These are phyloP conservation scores for Chrysotoxum bicinctum DNA, from an alignment of 2,888 invertebrate genomes.

Conservation along the genomic window DNA sequence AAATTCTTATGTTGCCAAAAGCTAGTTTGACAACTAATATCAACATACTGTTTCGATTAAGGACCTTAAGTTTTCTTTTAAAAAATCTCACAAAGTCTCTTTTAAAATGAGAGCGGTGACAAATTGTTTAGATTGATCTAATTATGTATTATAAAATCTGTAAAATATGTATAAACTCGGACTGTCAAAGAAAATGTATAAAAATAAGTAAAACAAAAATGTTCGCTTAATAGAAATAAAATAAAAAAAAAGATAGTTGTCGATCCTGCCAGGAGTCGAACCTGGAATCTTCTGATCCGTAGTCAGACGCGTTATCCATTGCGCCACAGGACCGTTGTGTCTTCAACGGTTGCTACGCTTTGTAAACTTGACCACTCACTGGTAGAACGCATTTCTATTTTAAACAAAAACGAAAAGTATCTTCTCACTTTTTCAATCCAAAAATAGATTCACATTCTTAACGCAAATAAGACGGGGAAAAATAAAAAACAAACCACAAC, in stretches of 20 bases:
- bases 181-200: neutral
- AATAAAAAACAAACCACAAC: neutral
- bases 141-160: too few species aligned
- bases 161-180: too few species aligned
- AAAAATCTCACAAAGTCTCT: too few species aligned
- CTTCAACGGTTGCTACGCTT: neutral
- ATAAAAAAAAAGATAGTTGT: neutral
- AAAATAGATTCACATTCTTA: neutral
- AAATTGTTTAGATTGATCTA: too few species aligned
- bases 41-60: too few species aligned
- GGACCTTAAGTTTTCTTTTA: too few species aligned
- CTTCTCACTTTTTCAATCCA: slow-evolving; percentile 20
- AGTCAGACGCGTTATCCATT: slow-evolving; percentile 83
- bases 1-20: too few species aligned
- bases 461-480: neutral
- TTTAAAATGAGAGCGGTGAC: too few species aligned
- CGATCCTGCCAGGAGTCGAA: slow-evolving; percentile 83
- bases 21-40: too few species aligned
- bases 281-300: slow-evolving; percentile 83
- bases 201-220: neutral
- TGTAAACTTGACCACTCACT: slow-evolving; percentile 32
- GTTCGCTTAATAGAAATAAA: neutral
- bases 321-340: slow-evolving; percentile 81
- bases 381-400: too few species aligned
- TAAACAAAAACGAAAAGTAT: neutral